These are phyloP conservation scores for Ciconia maguari DNA, from an alignment of 2,113 vertebrate genomes.

Conservation along the genomic window DNA sequence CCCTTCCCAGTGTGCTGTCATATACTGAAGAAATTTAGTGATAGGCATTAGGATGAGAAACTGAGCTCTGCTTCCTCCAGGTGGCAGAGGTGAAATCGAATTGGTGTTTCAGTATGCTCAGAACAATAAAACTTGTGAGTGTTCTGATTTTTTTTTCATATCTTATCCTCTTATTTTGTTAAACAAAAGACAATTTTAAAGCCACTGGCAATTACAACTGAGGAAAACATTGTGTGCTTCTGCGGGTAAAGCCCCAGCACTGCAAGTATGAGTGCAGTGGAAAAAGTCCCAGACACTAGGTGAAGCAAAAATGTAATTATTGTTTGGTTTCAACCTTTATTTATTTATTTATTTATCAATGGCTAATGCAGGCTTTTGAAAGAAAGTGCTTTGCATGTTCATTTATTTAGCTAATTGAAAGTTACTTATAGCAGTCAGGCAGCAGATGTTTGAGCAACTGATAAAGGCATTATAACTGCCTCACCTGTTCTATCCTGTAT, in stretches of 20 bases:
- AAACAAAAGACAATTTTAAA: background rate
- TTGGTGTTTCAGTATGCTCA: background rate
- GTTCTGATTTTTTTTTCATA: background rate
- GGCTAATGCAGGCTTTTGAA: background rate
- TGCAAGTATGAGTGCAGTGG: background rate
- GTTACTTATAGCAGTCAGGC: background rate
- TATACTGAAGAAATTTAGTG: background rate
- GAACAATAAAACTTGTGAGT: background rate
- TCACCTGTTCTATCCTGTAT: background rate
- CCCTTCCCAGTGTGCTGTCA: background rate
- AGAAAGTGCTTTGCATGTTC: background rate
- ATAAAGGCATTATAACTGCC: background rate
- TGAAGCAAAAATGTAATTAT: background rate
- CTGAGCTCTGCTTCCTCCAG: background rate
- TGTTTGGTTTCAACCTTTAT: background rate
- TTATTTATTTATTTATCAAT: background rate
- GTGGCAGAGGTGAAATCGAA: slow-evolving; percentile 15
- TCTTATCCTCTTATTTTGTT: background rate
- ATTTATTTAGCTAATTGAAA: background rate
- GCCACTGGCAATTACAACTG: background rate
- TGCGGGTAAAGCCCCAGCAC: background rate
- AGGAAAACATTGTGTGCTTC: background rate
- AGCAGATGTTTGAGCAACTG: background rate
- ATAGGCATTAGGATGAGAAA: background rate
- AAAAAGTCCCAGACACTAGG: background rate